Evolutionary conservation across 2,797 vertebrate species (phyloP).

Genomic region (Trachurus trachurus): DNA sequence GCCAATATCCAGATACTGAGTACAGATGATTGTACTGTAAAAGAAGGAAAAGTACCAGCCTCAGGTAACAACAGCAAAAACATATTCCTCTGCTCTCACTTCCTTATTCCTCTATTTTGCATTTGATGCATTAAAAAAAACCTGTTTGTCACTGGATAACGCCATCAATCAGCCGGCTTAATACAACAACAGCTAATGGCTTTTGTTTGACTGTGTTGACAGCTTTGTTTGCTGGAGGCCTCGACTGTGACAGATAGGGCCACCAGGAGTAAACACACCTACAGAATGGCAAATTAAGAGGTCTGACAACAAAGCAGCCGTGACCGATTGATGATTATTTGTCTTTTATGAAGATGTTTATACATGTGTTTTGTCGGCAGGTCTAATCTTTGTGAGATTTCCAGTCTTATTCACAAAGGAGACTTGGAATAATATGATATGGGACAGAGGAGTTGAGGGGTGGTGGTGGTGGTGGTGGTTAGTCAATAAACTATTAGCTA

Average conservation of each 20-base stretch:
- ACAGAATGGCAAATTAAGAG: conserved; percentile 48
- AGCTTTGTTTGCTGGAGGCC: conserved; percentile 50
- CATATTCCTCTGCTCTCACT: not conserved
- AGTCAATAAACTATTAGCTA: conserved; percentile 29
- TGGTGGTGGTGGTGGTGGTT: too few species aligned
- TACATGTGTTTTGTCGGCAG: not conserved
- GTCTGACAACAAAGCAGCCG: conserved; percentile 29
- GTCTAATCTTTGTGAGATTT: not conserved
- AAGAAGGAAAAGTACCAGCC: conserved; percentile 32
- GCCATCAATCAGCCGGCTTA: conserved; percentile 47
- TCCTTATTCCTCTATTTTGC: not conserved
- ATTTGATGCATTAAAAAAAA: conserved; percentile 10
- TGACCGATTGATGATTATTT: conserved; percentile 29
- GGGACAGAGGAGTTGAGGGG: not conserved
- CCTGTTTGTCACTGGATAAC: conserved; percentile 31
- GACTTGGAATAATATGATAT: not conserved
- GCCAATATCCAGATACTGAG: not conserved
- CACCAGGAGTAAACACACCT: conserved; percentile 40
- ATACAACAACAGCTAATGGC: conserved; percentile 39
- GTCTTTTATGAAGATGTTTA: conserved; percentile 13
- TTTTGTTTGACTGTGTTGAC: conserved; percentile 55
- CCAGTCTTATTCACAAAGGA: conserved; percentile 1
- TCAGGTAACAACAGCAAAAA: not conserved
- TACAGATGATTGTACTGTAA: not conserved
- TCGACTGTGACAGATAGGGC: conserved; percentile 46